These are phyloP conservation scores for Semnornis frantzii DNA, from an alignment of 2,113 vertebrate genomes.

Conservation along the genomic window DNA sequence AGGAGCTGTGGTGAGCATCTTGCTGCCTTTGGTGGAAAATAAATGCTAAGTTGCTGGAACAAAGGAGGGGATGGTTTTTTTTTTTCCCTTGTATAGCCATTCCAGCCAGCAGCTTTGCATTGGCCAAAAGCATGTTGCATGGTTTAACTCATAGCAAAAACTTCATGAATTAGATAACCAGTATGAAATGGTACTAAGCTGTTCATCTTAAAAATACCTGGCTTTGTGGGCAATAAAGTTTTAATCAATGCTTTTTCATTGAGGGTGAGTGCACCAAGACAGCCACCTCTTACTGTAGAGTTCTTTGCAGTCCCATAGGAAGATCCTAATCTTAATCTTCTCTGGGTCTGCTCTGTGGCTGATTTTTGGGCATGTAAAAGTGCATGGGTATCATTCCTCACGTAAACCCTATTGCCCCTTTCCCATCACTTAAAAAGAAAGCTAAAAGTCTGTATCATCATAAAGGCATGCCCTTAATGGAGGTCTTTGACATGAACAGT, in stretches of 20 bases:
- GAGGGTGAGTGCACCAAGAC: background rate
- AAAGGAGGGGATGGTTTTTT: background rate
- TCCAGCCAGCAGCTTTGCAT: background rate
- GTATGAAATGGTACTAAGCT: background rate
- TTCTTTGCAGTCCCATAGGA: background rate
- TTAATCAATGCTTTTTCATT: background rate
- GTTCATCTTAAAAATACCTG: background rate
- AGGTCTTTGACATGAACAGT: conserved; percentile 2
- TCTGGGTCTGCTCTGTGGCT: background rate
- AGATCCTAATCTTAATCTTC: background rate
- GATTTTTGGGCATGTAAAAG: background rate
- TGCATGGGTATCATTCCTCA: background rate
- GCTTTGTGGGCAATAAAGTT: background rate
- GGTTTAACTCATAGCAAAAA: background rate
- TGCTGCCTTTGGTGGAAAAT: conserved; percentile 17
- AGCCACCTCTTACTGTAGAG: background rate
- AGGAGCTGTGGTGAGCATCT: conserved; percentile 13
- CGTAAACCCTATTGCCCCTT: background rate
- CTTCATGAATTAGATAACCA: background rate
- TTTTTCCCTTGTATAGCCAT: background rate
- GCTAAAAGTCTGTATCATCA: background rate
- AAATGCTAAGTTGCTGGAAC: background rate
- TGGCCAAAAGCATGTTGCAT: background rate
- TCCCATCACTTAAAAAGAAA: conserved; percentile 22
- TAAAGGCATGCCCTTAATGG: conserved; percentile 15